These are phyloP conservation scores for Jaculus jaculus DNA, from an alignment of 2,113 vertebrate genomes.

Conservation along the genomic window DNA sequence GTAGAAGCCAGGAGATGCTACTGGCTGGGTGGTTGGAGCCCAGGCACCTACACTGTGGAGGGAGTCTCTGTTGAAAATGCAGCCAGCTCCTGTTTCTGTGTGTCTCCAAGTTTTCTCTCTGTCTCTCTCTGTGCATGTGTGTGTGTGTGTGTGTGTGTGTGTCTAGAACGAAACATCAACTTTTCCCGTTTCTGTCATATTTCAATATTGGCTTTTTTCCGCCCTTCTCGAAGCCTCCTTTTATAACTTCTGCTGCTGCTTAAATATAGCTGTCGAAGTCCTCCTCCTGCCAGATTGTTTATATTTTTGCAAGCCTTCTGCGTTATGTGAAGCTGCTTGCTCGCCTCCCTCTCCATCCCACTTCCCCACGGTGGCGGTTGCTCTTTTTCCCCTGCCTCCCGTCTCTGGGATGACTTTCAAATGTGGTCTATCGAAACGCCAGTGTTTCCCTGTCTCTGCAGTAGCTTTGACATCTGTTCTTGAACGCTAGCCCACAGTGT, in stretches of 20 bases:
- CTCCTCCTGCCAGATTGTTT: constrained; percentile 87
- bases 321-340: constrained; percentile 82
- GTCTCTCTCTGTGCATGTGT: neutral
- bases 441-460: constrained; percentile 86
- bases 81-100: constrained; percentile 14
- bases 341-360: constrained; percentile 52
- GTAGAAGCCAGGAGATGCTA: neutral
- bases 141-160: constrained; percentile 7
- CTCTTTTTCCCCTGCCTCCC: constrained; percentile 86
- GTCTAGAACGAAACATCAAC: constrained; percentile 53
- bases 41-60: neutral
- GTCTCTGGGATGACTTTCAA: constrained; percentile 88
- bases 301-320: constrained; percentile 87
- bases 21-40: neutral
- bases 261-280: constrained; percentile 84
- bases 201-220: constrained; percentile 77
- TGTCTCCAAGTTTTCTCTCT: constrained; percentile 46
- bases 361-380: constrained; percentile 84
- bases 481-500: constrained; percentile 83
- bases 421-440: constrained; percentile 87
- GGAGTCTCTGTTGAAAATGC: neutral
- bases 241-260: constrained; percentile 85
- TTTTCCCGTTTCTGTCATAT: constrained; percentile 66
- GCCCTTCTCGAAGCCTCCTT: constrained; percentile 75
- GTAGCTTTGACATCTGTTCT: constrained; percentile 87